Conservation (phyloP, 2,113 vertebrate species). For the Ictalurus furcatus region DNA sequence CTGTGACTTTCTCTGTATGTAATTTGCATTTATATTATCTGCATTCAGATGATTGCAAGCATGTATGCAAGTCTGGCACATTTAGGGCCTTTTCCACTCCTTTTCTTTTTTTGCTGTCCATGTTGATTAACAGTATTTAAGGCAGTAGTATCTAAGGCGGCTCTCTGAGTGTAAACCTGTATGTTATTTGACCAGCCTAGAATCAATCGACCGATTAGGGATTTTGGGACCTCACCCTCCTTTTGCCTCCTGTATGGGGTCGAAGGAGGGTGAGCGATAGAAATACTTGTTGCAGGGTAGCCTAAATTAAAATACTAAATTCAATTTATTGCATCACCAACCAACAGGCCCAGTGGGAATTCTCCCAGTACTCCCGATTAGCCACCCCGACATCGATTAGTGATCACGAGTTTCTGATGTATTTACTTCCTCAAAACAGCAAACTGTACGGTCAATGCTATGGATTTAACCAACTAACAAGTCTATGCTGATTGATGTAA, state of each 20-base stretch:
- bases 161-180: not conserved
- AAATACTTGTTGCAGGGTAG: too few species aligned
- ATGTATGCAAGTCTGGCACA: not conserved
- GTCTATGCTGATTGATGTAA: not conserved
- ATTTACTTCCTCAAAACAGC: not conserved
- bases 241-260: not conserved
- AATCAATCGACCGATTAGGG: not conserved
- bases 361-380: not conserved
- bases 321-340: not conserved
- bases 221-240: not conserved
- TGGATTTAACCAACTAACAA: not conserved
- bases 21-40: constrained; percentile 1
- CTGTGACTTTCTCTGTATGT: not conserved
- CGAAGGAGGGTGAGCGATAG: not conserved
- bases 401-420: not conserved
- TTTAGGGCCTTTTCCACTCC: not conserved
- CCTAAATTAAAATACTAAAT: not conserved
- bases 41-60: not conserved
- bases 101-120: not conserved
- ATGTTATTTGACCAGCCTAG: not conserved
- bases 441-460: not conserved
- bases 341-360: not conserved
- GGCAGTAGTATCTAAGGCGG: not conserved
- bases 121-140: not conserved
- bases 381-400: not conserved